Conservation (phyloP, 2,797 vertebrate species). For the Taenioides sp. region DNA sequence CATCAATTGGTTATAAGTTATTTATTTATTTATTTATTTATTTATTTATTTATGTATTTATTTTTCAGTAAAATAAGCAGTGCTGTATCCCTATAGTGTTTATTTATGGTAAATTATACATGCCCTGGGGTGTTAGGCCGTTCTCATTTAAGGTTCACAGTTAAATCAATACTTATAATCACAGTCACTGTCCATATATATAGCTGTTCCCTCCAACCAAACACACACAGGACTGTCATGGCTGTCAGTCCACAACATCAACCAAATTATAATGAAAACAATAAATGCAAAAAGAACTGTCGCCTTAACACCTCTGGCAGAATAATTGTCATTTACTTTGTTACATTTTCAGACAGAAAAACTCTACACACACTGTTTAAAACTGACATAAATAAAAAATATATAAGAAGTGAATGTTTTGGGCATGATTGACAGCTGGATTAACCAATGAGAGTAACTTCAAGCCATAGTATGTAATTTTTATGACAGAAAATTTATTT, state of each 20-base stretch:
- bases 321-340: slow-evolving; percentile 5
- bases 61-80: background rate
- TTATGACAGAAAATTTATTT: too few relatives aligned
- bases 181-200: background rate
- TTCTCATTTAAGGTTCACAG: background rate
- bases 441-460: too few relatives aligned
- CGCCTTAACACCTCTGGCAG: background rate
- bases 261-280: background rate
- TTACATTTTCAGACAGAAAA: background rate
- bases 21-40: too few relatives aligned
- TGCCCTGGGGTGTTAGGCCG: background rate
- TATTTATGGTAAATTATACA: background rate
- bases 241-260: background rate
- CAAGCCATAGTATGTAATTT: too few relatives aligned
- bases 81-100: background rate
- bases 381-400: too few relatives aligned
- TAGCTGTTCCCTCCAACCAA: background rate
- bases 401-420: too few relatives aligned
- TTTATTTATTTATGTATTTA: too few relatives aligned
- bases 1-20: too few relatives aligned
- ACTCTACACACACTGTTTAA: too few relatives aligned
- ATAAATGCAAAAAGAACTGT: background rate
- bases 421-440: too few relatives aligned
- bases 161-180: slow-evolving; percentile 1
- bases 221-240: background rate